Percentiles rank a stretch among this genome's conserved stretches.
phyloP scores from a whole-genome alignment of 2,113 vertebrate genomes.

The Chrysemys picta region DNA sequence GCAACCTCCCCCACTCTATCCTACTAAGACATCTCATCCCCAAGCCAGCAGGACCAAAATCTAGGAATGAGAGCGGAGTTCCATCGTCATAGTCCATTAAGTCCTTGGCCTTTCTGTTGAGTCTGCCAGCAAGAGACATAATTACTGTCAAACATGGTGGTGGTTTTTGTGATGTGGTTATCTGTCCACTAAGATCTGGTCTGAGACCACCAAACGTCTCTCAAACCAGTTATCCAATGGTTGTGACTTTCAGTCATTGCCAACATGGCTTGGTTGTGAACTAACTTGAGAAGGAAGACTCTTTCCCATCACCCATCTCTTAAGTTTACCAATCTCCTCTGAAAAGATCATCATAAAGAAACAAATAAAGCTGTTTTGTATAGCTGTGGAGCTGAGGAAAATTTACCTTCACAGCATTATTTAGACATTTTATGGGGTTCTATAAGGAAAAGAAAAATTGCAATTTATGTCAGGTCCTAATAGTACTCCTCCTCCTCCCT shows the following conservation, averaged over 20 bases:
- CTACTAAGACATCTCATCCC: background rate
- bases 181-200: background rate
- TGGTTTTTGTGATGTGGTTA: background rate
- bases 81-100: slow-evolving; percentile 39
- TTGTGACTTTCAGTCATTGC: background rate
- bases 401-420: background rate
- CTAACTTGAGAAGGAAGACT: background rate
- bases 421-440: background rate
- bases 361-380: background rate
- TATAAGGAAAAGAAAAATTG: background rate
- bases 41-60: background rate
- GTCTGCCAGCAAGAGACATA: background rate
- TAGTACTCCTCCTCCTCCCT: background rate
- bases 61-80: slow-evolving; percentile 1
- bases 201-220: background rate
- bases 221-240: background rate
- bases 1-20: background rate
- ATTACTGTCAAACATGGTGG: slow-evolving; percentile 27
- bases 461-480: background rate
- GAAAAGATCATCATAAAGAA: background rate
- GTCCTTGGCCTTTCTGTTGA: slow-evolving; percentile 34
- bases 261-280: background rate
- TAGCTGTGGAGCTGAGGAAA: background rate
- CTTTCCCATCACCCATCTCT: background rate
- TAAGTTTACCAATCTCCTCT: background rate